Base-by-base conservation (phyloP, 2,888 invertebrate species). In the Sepioteuthis lessoniana region DNA sequence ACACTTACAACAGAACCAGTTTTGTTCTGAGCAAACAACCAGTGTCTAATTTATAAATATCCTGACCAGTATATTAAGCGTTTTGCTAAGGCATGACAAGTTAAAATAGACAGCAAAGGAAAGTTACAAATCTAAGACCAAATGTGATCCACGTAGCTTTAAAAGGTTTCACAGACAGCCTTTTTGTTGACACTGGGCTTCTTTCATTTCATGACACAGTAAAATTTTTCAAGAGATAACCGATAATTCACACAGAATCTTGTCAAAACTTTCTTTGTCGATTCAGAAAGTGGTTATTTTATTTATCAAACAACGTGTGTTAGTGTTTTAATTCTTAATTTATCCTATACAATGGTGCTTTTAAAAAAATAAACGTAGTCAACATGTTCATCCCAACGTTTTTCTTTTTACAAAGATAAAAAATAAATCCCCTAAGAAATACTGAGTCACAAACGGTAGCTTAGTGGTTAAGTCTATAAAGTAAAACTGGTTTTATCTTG, bases 41-140 rank as follows among this genome's bases (percentile, higher is more conserved):
- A 76, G 76, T 76, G 76, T 76, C 76, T n/a, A 76, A n/a, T 76
- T 76, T 76, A 76, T 76, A 76, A 76, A 76, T 76, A 76, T 76
- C 76, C 76, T 76, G 76, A 76, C 76, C 76, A 76, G 76, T 76
- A n/a, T 76, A 76, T 76, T 76, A 76, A 42, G 76, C 76, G n/a
- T 76, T 76, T 76, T 13, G 76, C 76, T 31, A 76, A 76, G 31
- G 76, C 76, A 76, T 76, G 76, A n/a, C 76, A 76, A 76, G 76
- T 55, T 47, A 60, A 19, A 42, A 19, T 28, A 76, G n/a, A n/a
- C n/a, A 76, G 76, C 76, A 76, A 76, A 31, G 76, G n/a, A n/a
- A n/a, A n/a, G 31, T 76, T 76, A n/a, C 76, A 76, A 31, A 76
- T 76, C 76, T 76, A 76, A 76, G 76, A 10, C 31, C 31, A 76